A percentile compares a stretch with the other conserved stretches of the same genome.
phyloP scores from a whole-genome alignment of 1,140 invertebrate genomes.

The Heliconius congener region DNA sequence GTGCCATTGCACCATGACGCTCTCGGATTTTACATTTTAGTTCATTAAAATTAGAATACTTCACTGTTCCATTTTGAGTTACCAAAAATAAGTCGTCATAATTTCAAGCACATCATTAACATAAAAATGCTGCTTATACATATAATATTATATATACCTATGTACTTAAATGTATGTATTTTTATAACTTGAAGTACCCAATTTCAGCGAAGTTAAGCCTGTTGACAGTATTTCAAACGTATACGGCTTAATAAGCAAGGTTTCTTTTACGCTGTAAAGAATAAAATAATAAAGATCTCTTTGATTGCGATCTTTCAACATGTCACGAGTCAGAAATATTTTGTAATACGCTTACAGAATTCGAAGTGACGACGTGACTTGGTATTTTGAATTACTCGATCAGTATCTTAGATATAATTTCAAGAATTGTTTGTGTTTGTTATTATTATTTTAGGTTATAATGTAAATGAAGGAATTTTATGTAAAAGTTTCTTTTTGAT shows the following conservation, averaged over 20 bases:
- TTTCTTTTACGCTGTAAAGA: slow-evolving; percentile 26
- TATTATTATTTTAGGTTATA: background rate
- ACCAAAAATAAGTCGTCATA: background rate
- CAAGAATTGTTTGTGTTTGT: background rate
- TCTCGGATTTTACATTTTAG: background rate
- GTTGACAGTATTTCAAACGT: background rate
- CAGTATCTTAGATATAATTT: background rate
- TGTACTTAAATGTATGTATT: background rate
- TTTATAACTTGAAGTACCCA: background rate
- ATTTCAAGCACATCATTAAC: background rate
- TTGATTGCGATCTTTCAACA: slow-evolving; percentile 21
- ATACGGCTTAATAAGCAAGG: slow-evolving; percentile 17
- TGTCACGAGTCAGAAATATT: slow-evolving; percentile 9
- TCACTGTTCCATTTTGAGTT: background rate
- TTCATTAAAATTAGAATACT: slow-evolving; percentile 2
- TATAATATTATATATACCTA: background rate
- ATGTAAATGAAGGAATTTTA: no score
- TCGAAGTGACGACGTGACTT: background rate
- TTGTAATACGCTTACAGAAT: slow-evolving; percentile 12
- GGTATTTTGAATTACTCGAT: slow-evolving; percentile 1
- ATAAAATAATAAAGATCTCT: slow-evolving; percentile 7
- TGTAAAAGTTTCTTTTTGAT: no score
- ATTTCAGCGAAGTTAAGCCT: slow-evolving; percentile 1
- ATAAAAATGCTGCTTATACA: background rate
- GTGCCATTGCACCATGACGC: no score